Evolutionary conservation across 2,888 invertebrate genomes (phyloP).

Genomic region (Brassicogethes aeneus): DNA sequence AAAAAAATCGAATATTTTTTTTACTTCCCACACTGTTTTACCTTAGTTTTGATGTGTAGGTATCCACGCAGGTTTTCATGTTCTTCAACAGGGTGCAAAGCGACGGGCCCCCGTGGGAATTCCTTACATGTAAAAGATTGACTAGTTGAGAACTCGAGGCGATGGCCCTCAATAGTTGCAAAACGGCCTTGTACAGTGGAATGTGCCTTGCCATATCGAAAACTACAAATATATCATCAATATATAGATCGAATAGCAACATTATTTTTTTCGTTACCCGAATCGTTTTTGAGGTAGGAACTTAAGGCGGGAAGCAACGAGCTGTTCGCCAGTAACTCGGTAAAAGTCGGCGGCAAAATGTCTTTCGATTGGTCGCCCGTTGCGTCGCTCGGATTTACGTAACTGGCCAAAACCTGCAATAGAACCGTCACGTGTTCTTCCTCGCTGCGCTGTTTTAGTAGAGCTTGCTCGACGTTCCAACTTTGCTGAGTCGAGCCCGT

Average conservation of each 20-base stretch:
- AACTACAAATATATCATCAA: slow-evolving; percentile 43
- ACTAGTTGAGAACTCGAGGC: slow-evolving; percentile 52
- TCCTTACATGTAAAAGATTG: slow-evolving; percentile 52
- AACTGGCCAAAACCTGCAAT: slow-evolving; percentile 72
- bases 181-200: slow-evolving; percentile 79
- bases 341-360: slow-evolving; percentile 59
- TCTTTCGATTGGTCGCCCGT: slow-evolving; percentile 40
- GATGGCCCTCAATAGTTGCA: slow-evolving; percentile 71
- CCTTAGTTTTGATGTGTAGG: slow-evolving; percentile 79
- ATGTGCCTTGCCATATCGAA: slow-evolving; percentile 96
- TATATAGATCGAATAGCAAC: slow-evolving; percentile 1
- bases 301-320: slow-evolving; percentile 81
- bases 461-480: slow-evolving; percentile 95
- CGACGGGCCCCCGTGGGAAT: slow-evolving; percentile 44
- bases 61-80: slow-evolving; percentile 88
- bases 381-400: slow-evolving; percentile 67
- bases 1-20: slow-evolving; percentile 8
- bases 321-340: slow-evolving; percentile 70
- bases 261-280: slow-evolving; percentile 44
- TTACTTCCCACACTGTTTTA: no score
- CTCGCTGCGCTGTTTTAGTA: slow-evolving; percentile 79
- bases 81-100: slow-evolving; percentile 71
- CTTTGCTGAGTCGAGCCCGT: slow-evolving; percentile 92
- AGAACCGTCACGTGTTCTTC: slow-evolving; percentile 84
- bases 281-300: slow-evolving; percentile 88